Conservation (phyloP, 2,113 vertebrate genomes). For the Oxyura jamaicensis region DNA sequence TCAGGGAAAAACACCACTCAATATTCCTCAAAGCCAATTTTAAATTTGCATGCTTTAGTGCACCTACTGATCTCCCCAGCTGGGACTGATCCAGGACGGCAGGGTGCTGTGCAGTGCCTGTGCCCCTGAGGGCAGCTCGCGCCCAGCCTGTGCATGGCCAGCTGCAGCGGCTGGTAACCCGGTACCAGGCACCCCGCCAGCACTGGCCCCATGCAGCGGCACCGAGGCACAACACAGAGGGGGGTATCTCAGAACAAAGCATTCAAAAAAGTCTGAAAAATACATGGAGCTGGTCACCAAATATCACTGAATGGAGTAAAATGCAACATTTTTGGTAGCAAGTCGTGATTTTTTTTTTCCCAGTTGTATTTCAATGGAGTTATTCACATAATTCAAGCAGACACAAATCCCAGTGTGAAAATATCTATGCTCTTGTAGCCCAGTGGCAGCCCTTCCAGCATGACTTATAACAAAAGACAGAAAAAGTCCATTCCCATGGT, state of each 20-base stretch:
- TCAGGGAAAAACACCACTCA: not conserved
- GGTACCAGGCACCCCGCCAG: no score
- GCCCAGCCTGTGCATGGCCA: not conserved
- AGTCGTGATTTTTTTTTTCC: not conserved
- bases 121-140: not conserved
- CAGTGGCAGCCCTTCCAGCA: conserved; percentile 44
- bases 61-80: not conserved
- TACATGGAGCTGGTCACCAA: not conserved
- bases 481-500: not conserved
- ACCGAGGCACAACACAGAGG: no score
- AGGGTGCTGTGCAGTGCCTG: fast-evolving
- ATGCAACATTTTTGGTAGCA: conserved; percentile 40
- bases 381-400: conserved; percentile 47
- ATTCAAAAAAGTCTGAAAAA: not conserved
- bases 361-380: conserved; percentile 26
- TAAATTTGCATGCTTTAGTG: not conserved
- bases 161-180: not conserved
- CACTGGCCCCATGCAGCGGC: no score
- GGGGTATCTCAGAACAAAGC: no score
- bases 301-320: not conserved
- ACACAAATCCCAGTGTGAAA: conserved; percentile 55
- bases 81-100: not conserved
- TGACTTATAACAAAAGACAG: conserved; percentile 16
- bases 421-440: not conserved
- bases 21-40: conserved; percentile 11